Conservation (phyloP, 2,113 vertebrate genomes). For the Taurulus bubalis region DNA sequence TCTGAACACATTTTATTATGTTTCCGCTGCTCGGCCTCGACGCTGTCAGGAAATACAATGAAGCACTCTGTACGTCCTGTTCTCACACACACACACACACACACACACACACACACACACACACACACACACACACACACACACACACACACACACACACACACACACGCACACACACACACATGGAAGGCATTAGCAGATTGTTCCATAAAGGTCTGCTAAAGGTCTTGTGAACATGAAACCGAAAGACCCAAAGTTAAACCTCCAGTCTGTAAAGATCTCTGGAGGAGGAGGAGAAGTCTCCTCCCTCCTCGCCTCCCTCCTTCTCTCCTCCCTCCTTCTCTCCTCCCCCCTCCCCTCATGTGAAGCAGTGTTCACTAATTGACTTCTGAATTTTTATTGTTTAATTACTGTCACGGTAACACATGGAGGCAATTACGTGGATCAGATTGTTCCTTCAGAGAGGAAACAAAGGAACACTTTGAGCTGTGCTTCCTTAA, state of each 20-base stretch:
- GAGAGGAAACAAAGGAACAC: conserved; percentile 1
- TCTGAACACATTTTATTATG: background rate
- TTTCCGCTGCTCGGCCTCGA: background rate
- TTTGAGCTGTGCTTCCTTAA: too few relatives aligned
- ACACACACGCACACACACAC: conserved; percentile 21
- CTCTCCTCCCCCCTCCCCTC: background rate
- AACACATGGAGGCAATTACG: conserved; percentile 65
- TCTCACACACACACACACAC: background rate
- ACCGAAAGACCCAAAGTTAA: conserved; percentile 31
- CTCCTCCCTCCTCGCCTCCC: too few relatives aligned
- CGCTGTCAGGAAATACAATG: conserved; percentile 53
- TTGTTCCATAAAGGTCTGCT: conserved; percentile 47
- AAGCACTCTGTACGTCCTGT: conserved; percentile 57
- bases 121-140: background rate
- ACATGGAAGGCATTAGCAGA: conserved; percentile 56
- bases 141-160: conserved; percentile 12
- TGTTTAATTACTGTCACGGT: conserved; percentile 64
- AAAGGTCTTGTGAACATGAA: conserved; percentile 49
- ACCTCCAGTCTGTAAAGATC: conserved; percentile 1
- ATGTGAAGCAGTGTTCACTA: conserved; percentile 32
- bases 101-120: conserved; percentile 17
- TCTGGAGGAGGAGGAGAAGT: background rate
- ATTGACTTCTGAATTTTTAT: conserved; percentile 69
- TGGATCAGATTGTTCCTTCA: conserved; percentile 23
- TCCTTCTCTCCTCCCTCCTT: background rate